Evolutionary conservation across 2,888 invertebrate genomes (phyloP), one percentile per base, ranked within the genome.

Genomic region (Rhingia rostrata): DNA sequence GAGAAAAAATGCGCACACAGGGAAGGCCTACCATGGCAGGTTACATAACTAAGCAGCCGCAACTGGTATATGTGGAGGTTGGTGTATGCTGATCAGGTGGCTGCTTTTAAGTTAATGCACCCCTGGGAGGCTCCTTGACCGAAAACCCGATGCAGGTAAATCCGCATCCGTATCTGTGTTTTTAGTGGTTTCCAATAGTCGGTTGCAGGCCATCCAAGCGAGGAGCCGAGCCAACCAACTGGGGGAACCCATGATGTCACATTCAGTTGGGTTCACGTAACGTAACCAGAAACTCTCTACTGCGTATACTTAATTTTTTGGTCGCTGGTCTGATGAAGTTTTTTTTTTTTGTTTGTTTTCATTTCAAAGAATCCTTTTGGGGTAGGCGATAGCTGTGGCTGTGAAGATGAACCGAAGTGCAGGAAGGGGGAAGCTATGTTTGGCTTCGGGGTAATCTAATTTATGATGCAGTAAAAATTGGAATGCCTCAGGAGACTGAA

Each of bases 391-490:
- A 1, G 22, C 22, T 22, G 22, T 22, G 22, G 22, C 22, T 14
- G 58, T 61, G 66, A 32, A 39, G 12, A 30, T 58, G 51, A 35
- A 51, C 3, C 9, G 41, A 54, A 33, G 33, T 14, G 5, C 22
- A 6, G n/a, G 47, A 56, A 43, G 37, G 37, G 70, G 69, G 41
- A 61, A 58, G 79, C 22, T 53, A 70, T 84, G 60, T 84, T 84
- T 79, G 84, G 84, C 84, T 84, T 84, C 84, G 87, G 88, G 89
- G 89, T 89, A 89, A 89, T 89, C 89, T 89, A 89, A 89, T 89
- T 89, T 89, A 89, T 89, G 89, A 89, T 89, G 89, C 89, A 89
- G 89, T 89, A 89, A 89, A 84, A 89, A 89, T 89, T 89, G 89
- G 89, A 89, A 89, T 89, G 89, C 89, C 89, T 88, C 89, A 83